These are phyloP conservation scores for Thermophis baileyi DNA, from an alignment of 2,113 vertebrate species.

Conservation along the genomic window DNA sequence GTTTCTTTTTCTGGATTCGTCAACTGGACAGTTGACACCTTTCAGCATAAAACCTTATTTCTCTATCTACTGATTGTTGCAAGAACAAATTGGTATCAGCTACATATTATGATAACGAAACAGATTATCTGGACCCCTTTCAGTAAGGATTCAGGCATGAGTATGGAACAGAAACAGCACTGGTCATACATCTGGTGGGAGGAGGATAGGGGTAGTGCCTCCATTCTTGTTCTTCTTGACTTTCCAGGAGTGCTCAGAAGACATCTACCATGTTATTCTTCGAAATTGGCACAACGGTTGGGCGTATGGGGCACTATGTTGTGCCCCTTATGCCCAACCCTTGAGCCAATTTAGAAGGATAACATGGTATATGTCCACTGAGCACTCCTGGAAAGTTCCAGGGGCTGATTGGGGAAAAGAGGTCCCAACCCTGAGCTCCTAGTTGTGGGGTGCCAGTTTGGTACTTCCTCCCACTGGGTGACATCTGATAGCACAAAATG, in stretches of 20 bases:
- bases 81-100: background rate
- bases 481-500: background rate
- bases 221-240: background rate
- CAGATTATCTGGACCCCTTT: background rate
- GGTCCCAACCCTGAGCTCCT: background rate
- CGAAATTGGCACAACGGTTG: background rate
- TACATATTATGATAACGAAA: background rate
- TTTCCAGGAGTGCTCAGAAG: background rate
- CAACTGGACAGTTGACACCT: background rate
- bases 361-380: background rate
- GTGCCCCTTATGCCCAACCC: background rate
- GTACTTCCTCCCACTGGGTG: background rate
- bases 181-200: background rate
- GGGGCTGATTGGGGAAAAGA: background rate
- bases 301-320: background rate
- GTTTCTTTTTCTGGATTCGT: too few species aligned
- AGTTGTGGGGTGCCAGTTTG: background rate
- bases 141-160: background rate
- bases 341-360: background rate
- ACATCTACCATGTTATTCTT: background rate
- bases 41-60: background rate
- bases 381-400: background rate
- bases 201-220: background rate
- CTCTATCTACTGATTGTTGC: background rate
- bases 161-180: background rate